phyloP scores from a whole-genome alignment of 2,888 invertebrate genomes.

The Malthinus seriepunctatus region DNA sequence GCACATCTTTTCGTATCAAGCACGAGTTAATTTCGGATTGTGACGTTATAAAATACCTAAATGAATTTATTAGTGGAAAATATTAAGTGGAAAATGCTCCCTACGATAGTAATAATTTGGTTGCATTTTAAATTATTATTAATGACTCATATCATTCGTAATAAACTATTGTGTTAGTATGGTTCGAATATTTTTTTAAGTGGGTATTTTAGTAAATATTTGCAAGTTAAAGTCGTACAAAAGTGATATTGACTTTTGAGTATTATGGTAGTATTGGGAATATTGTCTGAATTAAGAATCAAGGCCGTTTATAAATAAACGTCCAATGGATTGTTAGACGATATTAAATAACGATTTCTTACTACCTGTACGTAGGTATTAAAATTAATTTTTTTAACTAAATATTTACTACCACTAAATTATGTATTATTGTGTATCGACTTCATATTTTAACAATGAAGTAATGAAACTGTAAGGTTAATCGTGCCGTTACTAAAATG shows the following conservation, averaged over 20 bases:
- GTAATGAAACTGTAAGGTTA: no score
- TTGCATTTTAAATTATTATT: slow-evolving; percentile 38
- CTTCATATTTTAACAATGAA: no score
- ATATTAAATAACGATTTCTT: slow-evolving; percentile 27
- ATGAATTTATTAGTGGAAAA: slow-evolving; percentile 22
- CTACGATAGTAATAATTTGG: slow-evolving; percentile 28
- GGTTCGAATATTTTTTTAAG: neutral
- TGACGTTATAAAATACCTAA: slow-evolving; percentile 28
- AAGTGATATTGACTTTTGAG: slow-evolving; percentile 21
- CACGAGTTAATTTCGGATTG: slow-evolving; percentile 25
- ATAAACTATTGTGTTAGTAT: slow-evolving; percentile 12
- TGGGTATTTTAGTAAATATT: neutral
- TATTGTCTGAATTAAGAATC: slow-evolving; percentile 22
- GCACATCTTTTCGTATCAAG: slow-evolving; percentile 17
- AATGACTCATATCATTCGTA: slow-evolving; percentile 40
- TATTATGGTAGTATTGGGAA: slow-evolving; percentile 8
- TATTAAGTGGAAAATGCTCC: slow-evolving; percentile 31
- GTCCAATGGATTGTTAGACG: slow-evolving; percentile 19
- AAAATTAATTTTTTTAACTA: neutral
- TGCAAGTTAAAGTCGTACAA: neutral
- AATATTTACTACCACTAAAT: no score
- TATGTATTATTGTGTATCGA: no score
- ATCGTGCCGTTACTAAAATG: no score
- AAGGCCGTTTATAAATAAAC: slow-evolving; percentile 31
- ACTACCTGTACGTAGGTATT: slow-evolving; percentile 13